Evolutionary conservation across 1,140 invertebrate genomes (phyloP).

Genomic region (Xylocopa sonorina): DNA sequence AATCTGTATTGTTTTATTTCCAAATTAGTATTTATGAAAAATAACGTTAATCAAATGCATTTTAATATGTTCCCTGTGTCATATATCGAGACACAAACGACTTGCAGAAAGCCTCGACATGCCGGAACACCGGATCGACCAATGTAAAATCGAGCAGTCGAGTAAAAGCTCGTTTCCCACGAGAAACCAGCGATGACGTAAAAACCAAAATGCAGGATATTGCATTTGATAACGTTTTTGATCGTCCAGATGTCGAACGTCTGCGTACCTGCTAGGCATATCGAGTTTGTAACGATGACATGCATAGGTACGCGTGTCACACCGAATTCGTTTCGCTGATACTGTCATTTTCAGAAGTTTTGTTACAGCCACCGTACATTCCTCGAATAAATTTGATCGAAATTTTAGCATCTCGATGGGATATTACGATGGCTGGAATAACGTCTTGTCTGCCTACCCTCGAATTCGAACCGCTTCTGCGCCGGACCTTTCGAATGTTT

Average conservation of each 20-base stretch:
- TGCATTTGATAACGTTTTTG: slow-evolving; percentile 18
- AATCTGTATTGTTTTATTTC: too few species aligned
- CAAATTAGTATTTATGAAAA: too few species aligned
- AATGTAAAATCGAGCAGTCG: too few species aligned
- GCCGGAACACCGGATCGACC: too few species aligned
- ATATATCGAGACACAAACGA: too few species aligned
- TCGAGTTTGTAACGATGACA: slow-evolving; percentile 28
- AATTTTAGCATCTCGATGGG: slow-evolving; percentile 9
- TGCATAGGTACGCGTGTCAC: neutral
- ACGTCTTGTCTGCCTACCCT: neutral
- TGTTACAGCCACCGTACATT: neutral
- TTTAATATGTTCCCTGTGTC: too few species aligned
- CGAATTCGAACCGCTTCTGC: neutral
- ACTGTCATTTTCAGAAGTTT: slow-evolving; percentile 30
- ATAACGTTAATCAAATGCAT: too few species aligned
- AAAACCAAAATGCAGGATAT: neutral
- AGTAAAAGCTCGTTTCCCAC: neutral
- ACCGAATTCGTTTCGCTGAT: neutral
- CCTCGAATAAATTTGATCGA: neutral
- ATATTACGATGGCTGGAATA: slow-evolving; percentile 8
- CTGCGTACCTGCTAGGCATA: slow-evolving; percentile 16
- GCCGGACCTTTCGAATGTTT: slow-evolving; percentile 6
- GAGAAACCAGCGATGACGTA: neutral
- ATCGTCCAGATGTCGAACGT: slow-evolving; percentile 12
- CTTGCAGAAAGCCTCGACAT: too few species aligned